These are phyloP conservation scores for Brachypteracias leptosomus DNA, from an alignment of 2,113 vertebrate genomes.

Conservation along the genomic window DNA sequence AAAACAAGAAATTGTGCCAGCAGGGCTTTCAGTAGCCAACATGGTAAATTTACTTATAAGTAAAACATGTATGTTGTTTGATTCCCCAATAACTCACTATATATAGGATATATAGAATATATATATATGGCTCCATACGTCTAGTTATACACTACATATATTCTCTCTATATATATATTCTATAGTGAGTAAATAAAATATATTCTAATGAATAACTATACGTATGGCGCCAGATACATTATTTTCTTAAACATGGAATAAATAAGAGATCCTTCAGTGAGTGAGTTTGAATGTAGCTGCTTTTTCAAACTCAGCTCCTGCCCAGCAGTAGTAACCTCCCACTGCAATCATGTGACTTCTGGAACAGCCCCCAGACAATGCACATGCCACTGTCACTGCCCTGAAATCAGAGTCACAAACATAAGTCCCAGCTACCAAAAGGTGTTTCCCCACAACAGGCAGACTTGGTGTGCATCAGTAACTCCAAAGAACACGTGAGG, in stretches of 20 bases:
- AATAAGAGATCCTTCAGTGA: not conserved
- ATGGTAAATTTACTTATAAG: accelerated
- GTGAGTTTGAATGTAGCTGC: too few species aligned
- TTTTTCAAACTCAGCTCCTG: not conserved
- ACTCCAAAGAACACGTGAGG: accelerated
- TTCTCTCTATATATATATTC: too few species aligned
- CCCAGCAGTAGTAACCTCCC: not conserved
- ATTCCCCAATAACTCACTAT: not conserved
- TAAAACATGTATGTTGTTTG: accelerated
- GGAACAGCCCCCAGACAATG: not conserved
- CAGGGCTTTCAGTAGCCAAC: accelerated
- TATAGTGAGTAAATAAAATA: too few species aligned
- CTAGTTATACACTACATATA: too few species aligned
- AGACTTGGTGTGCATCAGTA: accelerated
- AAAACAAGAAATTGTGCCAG: not conserved
- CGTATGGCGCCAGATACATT: accelerated
- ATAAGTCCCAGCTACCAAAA: not conserved
- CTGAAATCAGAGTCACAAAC: not conserved
- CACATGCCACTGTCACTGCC: not conserved
- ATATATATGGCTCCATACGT: too few species aligned
- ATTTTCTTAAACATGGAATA: not conserved
- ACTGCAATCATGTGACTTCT: accelerated
- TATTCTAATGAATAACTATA: too few species aligned
- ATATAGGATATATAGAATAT: too few species aligned
- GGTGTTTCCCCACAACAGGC: not conserved